phyloP scores from a whole-genome alignment of 2,113 vertebrate genomes.

The Hemiprocne comata region DNA sequence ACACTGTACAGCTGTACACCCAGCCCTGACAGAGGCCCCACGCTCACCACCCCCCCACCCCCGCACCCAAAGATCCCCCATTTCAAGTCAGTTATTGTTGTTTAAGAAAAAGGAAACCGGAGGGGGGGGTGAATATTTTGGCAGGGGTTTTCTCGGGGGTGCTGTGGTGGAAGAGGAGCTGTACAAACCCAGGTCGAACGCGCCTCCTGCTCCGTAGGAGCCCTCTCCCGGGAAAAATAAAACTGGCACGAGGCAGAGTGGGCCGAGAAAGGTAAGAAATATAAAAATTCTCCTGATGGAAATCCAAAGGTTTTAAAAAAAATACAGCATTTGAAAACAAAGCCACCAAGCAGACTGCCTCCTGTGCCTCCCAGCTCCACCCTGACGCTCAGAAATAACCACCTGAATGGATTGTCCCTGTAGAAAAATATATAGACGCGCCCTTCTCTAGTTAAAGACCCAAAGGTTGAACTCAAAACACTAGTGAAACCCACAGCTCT shows the following conservation, averaged over 20 bases:
- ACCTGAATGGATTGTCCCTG: conserved; percentile 23
- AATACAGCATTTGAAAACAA: conserved; percentile 47
- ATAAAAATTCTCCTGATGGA: conserved; percentile 58
- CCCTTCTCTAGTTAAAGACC: neutral
- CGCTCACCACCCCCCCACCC: accelerated
- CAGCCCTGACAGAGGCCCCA: accelerated
- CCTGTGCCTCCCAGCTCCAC: neutral
- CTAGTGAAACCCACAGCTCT: conserved; percentile 25
- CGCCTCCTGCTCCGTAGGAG: neutral
- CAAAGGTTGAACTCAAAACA: neutral
- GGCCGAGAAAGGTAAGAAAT: neutral
- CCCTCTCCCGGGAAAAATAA: neutral
- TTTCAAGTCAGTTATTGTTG: neutral
- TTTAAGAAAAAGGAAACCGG: too few species aligned
- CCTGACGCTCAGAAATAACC: neutral
- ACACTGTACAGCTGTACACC: neutral
- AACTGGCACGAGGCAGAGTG: neutral
- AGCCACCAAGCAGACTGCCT: conserved; percentile 34
- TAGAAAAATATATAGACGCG: conserved; percentile 33
- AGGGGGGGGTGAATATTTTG: neutral
- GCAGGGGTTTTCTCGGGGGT: neutral
- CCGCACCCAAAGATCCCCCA: neutral
- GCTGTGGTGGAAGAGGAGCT: neutral
- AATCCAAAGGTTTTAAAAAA: conserved; percentile 56
- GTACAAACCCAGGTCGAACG: neutral